Base-by-base conservation (phyloP, 2,113 vertebrate species). In the Notiomystis cincta region DNA sequence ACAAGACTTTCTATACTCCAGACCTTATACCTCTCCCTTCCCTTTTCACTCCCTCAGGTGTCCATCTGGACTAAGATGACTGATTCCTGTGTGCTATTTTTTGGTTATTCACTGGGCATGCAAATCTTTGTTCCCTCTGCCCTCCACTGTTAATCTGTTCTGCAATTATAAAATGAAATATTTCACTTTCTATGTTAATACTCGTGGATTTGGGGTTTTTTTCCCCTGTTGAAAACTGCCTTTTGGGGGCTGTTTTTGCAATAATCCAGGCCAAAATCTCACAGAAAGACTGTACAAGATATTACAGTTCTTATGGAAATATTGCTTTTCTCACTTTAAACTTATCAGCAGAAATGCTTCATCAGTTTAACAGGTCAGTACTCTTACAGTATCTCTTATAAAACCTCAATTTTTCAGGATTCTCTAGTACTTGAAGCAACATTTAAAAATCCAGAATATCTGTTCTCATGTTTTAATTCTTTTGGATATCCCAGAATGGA, bases 191-290 rank as follows among this genome's bases (percentile, higher is more conserved):
- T 61, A 2, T 15, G 13, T 28, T 69, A 70, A 48, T 23, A 54
- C 1, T 21, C 0, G 0, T 9, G 10, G 20, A 5, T 48, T 80
- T 62, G 1, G 1, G 1, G 1, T 0, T 6, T 30, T 57, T 65
- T 40, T 18, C n/a, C 20, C 28, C 24, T 54, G 25, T 50, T 54
- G n/a, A 61, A 65, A 78, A 12, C 8, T 51, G 15, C 65, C 9
- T 13, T 64, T 80, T 67, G 38, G 71, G 13, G 22, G 13, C 2
- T 57, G 6, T 60, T 70, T 88, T 82, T 60, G 20, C 65, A 62
- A 28, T 17, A 71, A 50, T 6, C 23, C 70, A 62, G 23, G 10
- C 25, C 60, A 66, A 33, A 85, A 53, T 70, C 5, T 42, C 45
- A 42, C 4, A 33, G 11, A 37, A 65, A n/a, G 38, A n/a, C 28